phyloP scores from a whole-genome alignment of 2,797 vertebrate genomes.

The Platalea minor region DNA sequence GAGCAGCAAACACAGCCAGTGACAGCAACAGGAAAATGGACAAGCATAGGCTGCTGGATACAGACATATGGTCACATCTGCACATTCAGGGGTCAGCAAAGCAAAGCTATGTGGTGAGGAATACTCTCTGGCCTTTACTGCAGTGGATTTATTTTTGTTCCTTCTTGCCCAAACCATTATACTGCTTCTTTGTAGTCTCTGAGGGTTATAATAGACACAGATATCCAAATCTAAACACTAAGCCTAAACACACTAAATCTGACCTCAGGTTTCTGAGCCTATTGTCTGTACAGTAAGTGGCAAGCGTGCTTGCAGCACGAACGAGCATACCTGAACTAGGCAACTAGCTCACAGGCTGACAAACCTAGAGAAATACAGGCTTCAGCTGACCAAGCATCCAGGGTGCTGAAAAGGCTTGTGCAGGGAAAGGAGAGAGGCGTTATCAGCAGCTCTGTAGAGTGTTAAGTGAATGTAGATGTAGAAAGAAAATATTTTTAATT shows the following conservation, averaged over 20 bases:
- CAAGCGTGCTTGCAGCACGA: accelerated
- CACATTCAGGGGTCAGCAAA: neutral
- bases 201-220: neutral
- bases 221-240: neutral
- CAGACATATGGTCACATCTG: neutral
- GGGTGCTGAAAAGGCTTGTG: neutral
- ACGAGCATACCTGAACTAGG: neutral
- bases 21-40: neutral
- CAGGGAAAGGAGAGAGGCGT: neutral
- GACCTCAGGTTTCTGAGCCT: neutral
- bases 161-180: neutral
- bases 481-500: neutral
- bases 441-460: neutral
- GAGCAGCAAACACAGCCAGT: neutral
- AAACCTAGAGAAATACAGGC: neutral
- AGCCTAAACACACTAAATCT: neutral
- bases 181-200: neutral
- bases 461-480: neutral
- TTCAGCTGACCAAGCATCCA: neutral
- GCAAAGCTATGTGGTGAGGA: neutral
- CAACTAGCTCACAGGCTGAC: neutral
- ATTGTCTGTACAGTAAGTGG: neutral
- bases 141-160: neutral
- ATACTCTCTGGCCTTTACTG: neutral
- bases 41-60: neutral